These are phyloP conservation scores for Sciurus carolinensis DNA, from an alignment of 2,797 vertebrate species.

Conservation along the genomic window DNA sequence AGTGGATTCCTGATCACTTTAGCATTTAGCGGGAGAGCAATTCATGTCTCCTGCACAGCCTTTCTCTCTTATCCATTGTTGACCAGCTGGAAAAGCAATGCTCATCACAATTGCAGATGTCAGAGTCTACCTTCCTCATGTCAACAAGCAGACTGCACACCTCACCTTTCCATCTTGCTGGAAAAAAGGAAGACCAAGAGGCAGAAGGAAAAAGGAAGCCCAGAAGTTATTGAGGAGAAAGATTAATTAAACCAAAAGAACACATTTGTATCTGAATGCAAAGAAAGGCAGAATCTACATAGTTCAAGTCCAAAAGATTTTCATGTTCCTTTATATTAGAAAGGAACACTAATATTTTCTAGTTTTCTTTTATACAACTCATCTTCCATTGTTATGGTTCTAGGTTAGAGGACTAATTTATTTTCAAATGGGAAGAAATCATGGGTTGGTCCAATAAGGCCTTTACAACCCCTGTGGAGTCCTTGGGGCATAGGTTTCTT, in stretches of 20 bases:
- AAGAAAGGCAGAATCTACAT: background rate
- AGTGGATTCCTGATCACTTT: background rate
- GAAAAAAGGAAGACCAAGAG: slow-evolving; percentile 4
- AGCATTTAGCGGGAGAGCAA: background rate
- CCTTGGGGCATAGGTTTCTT: background rate
- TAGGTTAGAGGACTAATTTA: background rate
- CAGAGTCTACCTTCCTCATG: background rate
- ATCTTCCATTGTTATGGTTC: background rate
- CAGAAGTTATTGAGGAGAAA: background rate
- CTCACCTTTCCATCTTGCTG: background rate
- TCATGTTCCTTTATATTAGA: background rate
- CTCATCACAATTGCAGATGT: background rate
- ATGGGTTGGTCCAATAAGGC: background rate
- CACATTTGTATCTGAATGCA: background rate
- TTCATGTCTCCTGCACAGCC: background rate
- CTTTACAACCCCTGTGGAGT: background rate
- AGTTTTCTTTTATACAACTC: background rate
- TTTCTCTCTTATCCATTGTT: background rate
- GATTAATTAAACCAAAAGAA: background rate
- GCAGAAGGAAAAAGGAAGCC: background rate
- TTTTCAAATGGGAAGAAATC: background rate
- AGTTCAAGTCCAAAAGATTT: background rate
- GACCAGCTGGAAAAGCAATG: background rate
- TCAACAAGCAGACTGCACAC: background rate
- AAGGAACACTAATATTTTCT: background rate